These are phyloP conservation scores for Scaptomyza tumidula DNA, from an alignment of 2,888 invertebrate species.

Conservation along the genomic window DNA sequence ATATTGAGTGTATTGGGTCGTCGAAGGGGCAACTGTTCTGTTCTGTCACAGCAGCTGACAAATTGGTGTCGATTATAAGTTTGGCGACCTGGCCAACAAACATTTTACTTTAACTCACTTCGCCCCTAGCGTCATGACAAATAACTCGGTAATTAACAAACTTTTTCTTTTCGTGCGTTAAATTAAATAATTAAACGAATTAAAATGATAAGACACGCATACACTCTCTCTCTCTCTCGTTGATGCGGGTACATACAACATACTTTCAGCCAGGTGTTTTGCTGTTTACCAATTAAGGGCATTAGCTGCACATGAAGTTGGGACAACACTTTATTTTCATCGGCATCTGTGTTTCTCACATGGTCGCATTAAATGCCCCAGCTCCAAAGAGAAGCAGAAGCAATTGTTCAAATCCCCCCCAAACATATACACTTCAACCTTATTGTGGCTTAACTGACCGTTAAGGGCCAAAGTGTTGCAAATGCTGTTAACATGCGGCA, in stretches of 20 bases:
- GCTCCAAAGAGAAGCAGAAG: background rate
- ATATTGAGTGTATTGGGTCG: slow-evolving; percentile 43
- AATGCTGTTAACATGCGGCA: slow-evolving; percentile 65
- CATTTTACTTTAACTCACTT: slow-evolving; percentile 26
- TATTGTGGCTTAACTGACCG: slow-evolving; percentile 32
- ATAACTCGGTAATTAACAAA: slow-evolving; percentile 49
- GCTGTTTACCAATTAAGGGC: slow-evolving; percentile 48
- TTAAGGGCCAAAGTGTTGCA: slow-evolving; percentile 64
- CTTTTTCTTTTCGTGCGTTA: slow-evolving; percentile 17
- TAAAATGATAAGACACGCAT: slow-evolving; percentile 18
- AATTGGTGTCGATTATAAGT: slow-evolving; percentile 56
- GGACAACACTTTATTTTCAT: slow-evolving; percentile 37
- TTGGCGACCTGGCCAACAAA: slow-evolving; percentile 20
- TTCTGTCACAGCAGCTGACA: slow-evolving; percentile 31
- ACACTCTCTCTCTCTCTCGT: background rate
- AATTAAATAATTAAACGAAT: slow-evolving; percentile 22
- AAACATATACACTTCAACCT: background rate
- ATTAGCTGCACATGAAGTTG: background rate
- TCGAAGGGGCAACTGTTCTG: background rate
- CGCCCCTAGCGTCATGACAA: slow-evolving; percentile 6
- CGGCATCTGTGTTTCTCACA: slow-evolving; percentile 11
- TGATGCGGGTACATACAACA: slow-evolving; percentile 24
- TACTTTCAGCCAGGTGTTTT: slow-evolving; percentile 8
- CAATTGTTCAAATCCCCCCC: too few species aligned
- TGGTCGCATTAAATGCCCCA: slow-evolving; percentile 8